Evolutionary conservation across 2,113 vertebrate species (phyloP), one percentile per base, ranked within the genome.

Genomic region (Dicaeum eximium): DNA sequence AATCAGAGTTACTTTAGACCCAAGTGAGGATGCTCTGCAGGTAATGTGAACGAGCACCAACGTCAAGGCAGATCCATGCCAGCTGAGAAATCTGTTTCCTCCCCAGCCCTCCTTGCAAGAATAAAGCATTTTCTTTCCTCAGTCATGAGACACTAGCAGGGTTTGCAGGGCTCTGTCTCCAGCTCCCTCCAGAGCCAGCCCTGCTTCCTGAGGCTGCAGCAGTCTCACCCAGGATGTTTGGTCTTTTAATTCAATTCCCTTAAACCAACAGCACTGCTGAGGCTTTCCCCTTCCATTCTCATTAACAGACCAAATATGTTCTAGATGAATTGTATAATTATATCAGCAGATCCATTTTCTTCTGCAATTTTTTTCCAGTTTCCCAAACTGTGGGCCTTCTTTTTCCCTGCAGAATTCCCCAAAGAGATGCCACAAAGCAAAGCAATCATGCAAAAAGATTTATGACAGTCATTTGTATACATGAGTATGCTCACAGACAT

Each of bases 381-480:
- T 78, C 66, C 69, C 67, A 73, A 86, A 72, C 73, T 62, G 50
- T 14, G 15, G 42, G 73, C 56, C 42, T 91, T 93, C 51, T 83
- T 58, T 87, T 40, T 15, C 80, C 90, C 48, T 57, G 61, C 70
- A 64, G 82, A 91, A 79, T 44, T 93, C 94, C 94, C 95, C 83
- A 64, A 80, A 92, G 96, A 97, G 33, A 79, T 61, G 72, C 85
- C 90, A 89, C 77, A 77, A 90, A 96, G 94, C 86, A 94, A 88
- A 91, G 91, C 92, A 95, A 62, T 90, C 93, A 61, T 47, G 73
- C 88, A 82, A 85, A 88, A 96, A 96, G 97, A 97, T 97, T 96
- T 91, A 97, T 94, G 88, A 60, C 71, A 48, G 95, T 90, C 90
- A 62, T 96, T 91, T 92, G 93, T 94, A 88, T 89, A 91, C 92